Conservation (phyloP, 30 jellyfish, hydroid and myxozoan species). For the Rhopilema esculentum region DNA sequence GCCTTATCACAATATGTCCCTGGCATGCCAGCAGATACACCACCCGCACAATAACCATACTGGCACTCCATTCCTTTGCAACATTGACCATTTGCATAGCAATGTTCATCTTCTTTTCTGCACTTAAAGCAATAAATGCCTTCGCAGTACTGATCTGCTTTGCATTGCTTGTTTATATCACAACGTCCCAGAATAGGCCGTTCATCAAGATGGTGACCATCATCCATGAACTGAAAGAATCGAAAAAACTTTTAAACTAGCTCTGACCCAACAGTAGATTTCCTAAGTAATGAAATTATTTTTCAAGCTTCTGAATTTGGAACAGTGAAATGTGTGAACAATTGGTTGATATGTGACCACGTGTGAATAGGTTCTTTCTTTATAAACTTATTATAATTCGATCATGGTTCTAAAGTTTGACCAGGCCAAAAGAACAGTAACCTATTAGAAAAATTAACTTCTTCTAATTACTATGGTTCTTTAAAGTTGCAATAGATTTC, state of each 20-base stretch:
- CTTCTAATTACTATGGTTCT: no score
- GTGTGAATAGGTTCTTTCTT: no score
- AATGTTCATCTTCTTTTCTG: conserved; percentile 78
- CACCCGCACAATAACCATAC: conserved; percentile 87
- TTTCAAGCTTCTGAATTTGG: no score
- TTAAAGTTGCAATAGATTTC: no score
- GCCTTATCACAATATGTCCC: conserved; percentile 94
- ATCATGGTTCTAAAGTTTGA: no score
- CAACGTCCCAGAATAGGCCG: conserved; percentile 89
- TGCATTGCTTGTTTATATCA: conserved; percentile 82
- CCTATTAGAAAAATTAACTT: no score
- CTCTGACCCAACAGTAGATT: not conserved
- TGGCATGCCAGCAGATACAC: conserved; percentile 90
- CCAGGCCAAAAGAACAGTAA: no score
- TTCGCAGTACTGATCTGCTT: conserved; percentile 85
- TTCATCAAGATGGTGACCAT: conserved; percentile 73
- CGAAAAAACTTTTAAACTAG: not conserved
- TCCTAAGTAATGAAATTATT: no score
- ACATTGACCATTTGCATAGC: conserved; percentile 92
- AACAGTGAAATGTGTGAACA: not conserved
- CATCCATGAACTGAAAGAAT: conserved; percentile 37
- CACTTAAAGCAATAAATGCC: conserved; percentile 84
- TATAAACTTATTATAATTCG: no score
- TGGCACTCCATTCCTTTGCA: conserved; percentile 94
- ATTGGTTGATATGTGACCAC: no score